phyloP scores from a whole-genome alignment of 2,113 vertebrate species.

The Rhinolophus ferrumequinum region DNA sequence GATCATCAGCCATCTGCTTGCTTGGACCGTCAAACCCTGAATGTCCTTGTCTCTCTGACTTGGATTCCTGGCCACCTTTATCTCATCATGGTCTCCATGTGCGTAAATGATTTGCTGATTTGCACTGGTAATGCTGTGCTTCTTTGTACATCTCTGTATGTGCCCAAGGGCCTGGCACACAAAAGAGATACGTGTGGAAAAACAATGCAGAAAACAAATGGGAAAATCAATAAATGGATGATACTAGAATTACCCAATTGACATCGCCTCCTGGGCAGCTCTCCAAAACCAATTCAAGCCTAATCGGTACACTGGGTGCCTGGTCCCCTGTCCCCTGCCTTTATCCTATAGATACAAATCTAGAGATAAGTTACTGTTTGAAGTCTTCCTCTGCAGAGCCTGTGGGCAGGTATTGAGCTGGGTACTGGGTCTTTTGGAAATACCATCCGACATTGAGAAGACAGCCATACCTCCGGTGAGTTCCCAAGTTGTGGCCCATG shows the following conservation, averaged over 20 bases:
- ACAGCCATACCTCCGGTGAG: not conserved
- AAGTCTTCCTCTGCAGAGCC: not conserved
- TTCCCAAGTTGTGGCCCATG: not conserved
- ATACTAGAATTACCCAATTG: not conserved
- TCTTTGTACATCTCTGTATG: not conserved
- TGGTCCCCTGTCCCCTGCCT: not conserved
- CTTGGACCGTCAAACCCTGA: not conserved
- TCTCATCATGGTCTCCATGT: not conserved
- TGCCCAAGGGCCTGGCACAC: not conserved
- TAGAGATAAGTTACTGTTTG: not conserved
- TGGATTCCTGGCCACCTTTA: not conserved
- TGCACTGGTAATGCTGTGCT: not conserved
- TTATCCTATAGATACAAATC: not conserved
- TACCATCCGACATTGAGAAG: not conserved
- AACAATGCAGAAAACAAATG: not conserved
- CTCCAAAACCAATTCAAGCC: not conserved
- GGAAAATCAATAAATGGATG: not conserved
- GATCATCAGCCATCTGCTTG: not conserved
- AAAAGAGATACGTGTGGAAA: not conserved
- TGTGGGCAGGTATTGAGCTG: not conserved
- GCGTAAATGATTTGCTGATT: not conserved
- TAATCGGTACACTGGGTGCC: accelerated
- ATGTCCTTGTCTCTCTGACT: not conserved
- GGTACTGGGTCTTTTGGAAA: not conserved
- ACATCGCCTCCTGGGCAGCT: not conserved